Evolutionary conservation across 2,888 invertebrate species (phyloP).

Genomic region (Girardia tigrina): DNA sequence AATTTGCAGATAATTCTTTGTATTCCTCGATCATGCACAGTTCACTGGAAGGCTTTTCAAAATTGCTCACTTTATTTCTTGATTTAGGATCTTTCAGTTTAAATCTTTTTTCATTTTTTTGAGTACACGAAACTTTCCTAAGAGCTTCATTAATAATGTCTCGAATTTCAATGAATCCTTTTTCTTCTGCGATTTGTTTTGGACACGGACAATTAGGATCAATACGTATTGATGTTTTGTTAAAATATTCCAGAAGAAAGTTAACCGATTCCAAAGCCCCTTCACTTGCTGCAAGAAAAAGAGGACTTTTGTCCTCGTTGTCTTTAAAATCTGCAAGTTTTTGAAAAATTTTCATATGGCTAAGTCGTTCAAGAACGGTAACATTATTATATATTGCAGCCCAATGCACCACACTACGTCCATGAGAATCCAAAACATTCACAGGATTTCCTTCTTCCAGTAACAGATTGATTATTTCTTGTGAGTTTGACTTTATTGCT

Average conservation of each 20-base stretch:
- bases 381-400: background rate
- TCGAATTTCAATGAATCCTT: background rate
- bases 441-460: conserved; percentile 5
- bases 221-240: background rate
- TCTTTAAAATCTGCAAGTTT: background rate
- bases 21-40: background rate
- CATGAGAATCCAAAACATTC: background rate
- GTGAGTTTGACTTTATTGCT: background rate
- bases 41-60: background rate
- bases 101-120: background rate
- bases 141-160: background rate
- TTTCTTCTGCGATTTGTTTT: background rate
- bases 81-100: background rate
- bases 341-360: background rate
- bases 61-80: background rate
- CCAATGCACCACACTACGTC: conserved; percentile 12
- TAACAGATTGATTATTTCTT: conserved; percentile 1
- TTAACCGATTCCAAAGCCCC: background rate
- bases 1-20: conserved; percentile 4
- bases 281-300: background rate
- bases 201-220: conserved; percentile 2
- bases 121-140: background rate
- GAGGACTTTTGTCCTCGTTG: background rate
- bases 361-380: background rate
- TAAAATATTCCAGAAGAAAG: background rate